Evolutionary conservation across 2,888 invertebrate genomes (phyloP), one percentile per base, ranked within the genome.

Genomic region (Eulithis testata): DNA sequence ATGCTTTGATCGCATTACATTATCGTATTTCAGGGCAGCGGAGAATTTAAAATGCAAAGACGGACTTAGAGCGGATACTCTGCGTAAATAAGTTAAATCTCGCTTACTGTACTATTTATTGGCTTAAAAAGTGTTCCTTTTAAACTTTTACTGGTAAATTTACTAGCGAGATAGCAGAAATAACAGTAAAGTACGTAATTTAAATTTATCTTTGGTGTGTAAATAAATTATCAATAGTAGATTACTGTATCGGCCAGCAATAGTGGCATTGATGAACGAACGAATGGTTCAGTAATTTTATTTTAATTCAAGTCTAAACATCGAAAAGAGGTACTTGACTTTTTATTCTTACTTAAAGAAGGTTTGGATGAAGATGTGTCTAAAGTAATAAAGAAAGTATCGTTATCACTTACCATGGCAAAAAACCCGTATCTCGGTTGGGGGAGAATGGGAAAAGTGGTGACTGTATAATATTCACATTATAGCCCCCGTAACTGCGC

Each of bases 381-480:
- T 36, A 47, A 60, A 60, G 63, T 49, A 51, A 62, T 66, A 67
- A 67, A 67, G 49, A 56, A 66, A 64, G 65, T 66, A 61, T 69
- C 71, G 66, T 66, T 69, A 69, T 68, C 68, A 61, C 59, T 66
- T 62, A 57, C 61, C 66, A 60, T 59, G 49, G 54, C 36, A 66
- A 68, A 69, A 68, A 61, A 51, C 61, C 60, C 54, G 63, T 73
- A 73, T 71, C 76, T 80, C 68, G 71, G 68, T 70, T 64, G 71
- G 70, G 73, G 72, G 67, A 71, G 72, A 77, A 74, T 71, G 73
- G 79, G 79, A 73, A 80, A 78, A 81, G 78, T 77, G 75, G 77
- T 78, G 79, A 84, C 88, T 86, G 91, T 87, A 91, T 91, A 91
- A 91, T 91, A 90, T 91, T 89, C 86, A 58, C 90, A 91, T 92